Evolutionary conservation across 1,140 invertebrate species (phyloP).

Genomic region (Lerema accius): DNA sequence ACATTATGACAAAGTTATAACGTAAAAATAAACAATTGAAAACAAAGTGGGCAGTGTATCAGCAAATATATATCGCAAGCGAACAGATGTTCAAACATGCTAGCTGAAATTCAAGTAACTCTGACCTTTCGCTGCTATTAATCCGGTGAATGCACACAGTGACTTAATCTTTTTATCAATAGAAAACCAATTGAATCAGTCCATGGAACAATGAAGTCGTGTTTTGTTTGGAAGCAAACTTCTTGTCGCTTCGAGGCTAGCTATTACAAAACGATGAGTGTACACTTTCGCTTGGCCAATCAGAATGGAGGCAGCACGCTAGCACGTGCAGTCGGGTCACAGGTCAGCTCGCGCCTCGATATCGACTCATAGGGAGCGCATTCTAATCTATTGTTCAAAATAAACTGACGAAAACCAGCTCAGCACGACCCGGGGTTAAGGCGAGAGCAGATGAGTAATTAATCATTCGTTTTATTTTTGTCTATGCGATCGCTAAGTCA

Average conservation of each 20-base stretch:
- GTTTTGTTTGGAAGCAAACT: slow-evolving; percentile 45
- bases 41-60: slow-evolving; percentile 2
- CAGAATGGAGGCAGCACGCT: slow-evolving; percentile 62
- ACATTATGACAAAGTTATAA: no score
- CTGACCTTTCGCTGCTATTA: slow-evolving; percentile 30
- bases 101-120: slow-evolving; percentile 29
- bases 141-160: slow-evolving; percentile 28
- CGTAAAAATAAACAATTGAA: slow-evolving; percentile 24
- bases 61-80: slow-evolving; percentile 23
- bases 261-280: slow-evolving; percentile 71
- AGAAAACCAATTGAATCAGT: slow-evolving; percentile 32
- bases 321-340: slow-evolving; percentile 69
- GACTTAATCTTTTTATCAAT: slow-evolving; percentile 35
- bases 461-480: slow-evolving; percentile 19
- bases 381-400: slow-evolving; percentile 62
- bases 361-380: slow-evolving; percentile 51
- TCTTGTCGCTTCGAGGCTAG: slow-evolving; percentile 37
- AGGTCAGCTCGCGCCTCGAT: slow-evolving; percentile 61
- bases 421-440: slow-evolving; percentile 19
- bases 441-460: slow-evolving; percentile 17
- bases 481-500: slow-evolving; percentile 1
- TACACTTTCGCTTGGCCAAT: slow-evolving; percentile 61
- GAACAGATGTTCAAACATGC: slow-evolving; percentile 15
- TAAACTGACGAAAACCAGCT: slow-evolving; percentile 43
- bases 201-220: slow-evolving; percentile 41